phyloP scores from a whole-genome alignment of 1,140 invertebrate genomes.

The Polypedilum vanderplanki region DNA sequence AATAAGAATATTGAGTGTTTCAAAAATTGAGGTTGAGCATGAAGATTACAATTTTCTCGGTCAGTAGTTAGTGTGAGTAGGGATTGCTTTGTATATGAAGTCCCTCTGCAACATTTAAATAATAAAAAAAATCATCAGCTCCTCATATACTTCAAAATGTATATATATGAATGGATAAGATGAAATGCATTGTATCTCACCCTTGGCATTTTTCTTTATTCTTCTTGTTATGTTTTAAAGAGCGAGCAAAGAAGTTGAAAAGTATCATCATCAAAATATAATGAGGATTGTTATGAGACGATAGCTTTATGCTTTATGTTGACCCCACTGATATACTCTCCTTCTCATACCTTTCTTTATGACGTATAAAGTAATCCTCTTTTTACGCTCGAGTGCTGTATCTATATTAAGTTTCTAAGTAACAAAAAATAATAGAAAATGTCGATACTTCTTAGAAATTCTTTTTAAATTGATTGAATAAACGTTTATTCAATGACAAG shows the following conservation, averaged over 20 bases:
- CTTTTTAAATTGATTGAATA: no score
- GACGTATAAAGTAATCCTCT: neutral
- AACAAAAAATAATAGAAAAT: no score
- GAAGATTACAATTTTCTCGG: no score
- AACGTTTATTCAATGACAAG: no score
- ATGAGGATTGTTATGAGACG: conserved; percentile 11
- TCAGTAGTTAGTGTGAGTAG: no score
- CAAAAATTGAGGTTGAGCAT: no score
- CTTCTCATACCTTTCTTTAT: conserved; percentile 10
- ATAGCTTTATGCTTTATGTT: conserved; percentile 2
- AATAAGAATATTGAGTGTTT: no score
- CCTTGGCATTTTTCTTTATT: neutral
- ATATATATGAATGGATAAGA: neutral
- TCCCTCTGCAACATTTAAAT: neutral
- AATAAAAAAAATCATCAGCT: conserved; percentile 6
- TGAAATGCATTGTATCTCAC: neutral
- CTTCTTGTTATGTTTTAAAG: neutral
- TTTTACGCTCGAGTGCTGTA: neutral
- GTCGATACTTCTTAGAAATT: no score
- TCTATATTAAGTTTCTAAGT: no score
- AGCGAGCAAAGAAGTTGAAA: neutral
- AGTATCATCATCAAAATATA: conserved; percentile 19
- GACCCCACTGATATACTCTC: neutral
- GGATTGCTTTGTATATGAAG: no score
- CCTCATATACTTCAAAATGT: neutral